Evolutionary conservation across 2,888 invertebrate genomes (phyloP).

Genomic region (Ichneumon xanthorius): DNA sequence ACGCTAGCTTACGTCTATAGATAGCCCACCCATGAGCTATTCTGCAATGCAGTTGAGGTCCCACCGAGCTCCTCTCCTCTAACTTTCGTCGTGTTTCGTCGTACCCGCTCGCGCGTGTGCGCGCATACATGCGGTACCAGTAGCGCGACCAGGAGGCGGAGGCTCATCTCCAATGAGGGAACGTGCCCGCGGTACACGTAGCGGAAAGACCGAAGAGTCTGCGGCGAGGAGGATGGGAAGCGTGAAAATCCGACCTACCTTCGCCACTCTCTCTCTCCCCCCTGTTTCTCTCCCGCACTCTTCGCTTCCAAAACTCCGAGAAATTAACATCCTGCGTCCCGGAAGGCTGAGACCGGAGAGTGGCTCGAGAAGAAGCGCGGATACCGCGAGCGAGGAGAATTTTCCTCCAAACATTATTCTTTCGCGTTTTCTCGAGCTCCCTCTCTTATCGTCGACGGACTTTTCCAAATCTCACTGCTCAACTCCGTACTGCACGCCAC

Average conservation of each 20-base stretch:
- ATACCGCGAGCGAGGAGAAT: not conserved
- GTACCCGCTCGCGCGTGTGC: constrained; percentile 36
- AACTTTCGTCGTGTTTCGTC: constrained; percentile 49
- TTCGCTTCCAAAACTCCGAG: constrained; percentile 28
- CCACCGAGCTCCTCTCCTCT: constrained; percentile 17
- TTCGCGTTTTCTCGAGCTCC: constrained; percentile 2
- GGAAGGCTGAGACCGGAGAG: not conserved
- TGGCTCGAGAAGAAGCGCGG: not conserved
- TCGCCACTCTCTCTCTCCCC: not conserved
- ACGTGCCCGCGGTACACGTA: constrained; percentile 28
- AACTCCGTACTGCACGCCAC: constrained; percentile 22
- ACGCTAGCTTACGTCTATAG: constrained; percentile 81
- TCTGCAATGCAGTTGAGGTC: constrained; percentile 57
- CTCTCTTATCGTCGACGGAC: constrained; percentile 37
- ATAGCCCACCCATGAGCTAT: constrained; percentile 82
- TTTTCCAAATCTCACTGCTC: constrained; percentile 34
- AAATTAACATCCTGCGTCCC: constrained; percentile 37
- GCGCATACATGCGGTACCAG: constrained; percentile 26
- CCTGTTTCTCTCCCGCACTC: not conserved
- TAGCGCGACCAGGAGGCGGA: constrained; percentile 9
- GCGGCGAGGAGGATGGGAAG: constrained; percentile 20
- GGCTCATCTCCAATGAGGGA: constrained; percentile 43
- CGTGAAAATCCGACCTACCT: constrained; percentile 32
- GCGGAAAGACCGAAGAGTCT: constrained; percentile 19
- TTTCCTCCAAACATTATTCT: constrained; percentile 54